phyloP scores from a whole-genome alignment of 2,113 vertebrate species.

The Mustelus asterias region DNA sequence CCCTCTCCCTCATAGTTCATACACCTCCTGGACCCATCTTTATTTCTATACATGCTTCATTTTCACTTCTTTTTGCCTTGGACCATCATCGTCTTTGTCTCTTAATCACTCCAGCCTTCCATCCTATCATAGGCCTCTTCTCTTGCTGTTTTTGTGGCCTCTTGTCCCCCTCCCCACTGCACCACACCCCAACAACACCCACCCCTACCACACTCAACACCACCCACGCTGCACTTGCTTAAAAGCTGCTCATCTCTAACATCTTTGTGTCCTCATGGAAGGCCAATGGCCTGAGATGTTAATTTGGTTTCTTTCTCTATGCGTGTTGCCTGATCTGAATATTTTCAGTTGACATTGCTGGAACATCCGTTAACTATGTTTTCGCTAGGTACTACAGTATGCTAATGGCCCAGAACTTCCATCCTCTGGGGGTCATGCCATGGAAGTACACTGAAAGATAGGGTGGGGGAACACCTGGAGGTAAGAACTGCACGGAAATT shows the following conservation, averaged over 20 bases:
- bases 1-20: not conserved
- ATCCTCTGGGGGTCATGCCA: too few species aligned
- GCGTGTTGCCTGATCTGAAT: not conserved
- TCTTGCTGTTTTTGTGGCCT: not conserved
- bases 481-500: too few species aligned
- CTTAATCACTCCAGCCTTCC: not conserved
- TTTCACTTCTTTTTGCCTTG: not conserved
- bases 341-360: not conserved
- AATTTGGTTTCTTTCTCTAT: not conserved
- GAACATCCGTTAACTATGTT: not conserved
- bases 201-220: too few species aligned
- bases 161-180: not conserved
- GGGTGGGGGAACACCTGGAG: too few species aligned
- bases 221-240: not conserved
- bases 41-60: not conserved
- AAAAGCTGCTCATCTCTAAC: not conserved
- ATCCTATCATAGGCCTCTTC: not conserved
- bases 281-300: not conserved
- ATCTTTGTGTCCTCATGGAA: not conserved
- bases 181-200: too few species aligned
- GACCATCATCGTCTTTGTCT: not conserved
- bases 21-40: not conserved
- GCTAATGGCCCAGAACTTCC: not conserved
- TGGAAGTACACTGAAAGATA: too few species aligned
- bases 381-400: not conserved